Evolutionary conservation across 2,888 invertebrate species (phyloP).

Genomic region (Bruchidius siliquastri): DNA sequence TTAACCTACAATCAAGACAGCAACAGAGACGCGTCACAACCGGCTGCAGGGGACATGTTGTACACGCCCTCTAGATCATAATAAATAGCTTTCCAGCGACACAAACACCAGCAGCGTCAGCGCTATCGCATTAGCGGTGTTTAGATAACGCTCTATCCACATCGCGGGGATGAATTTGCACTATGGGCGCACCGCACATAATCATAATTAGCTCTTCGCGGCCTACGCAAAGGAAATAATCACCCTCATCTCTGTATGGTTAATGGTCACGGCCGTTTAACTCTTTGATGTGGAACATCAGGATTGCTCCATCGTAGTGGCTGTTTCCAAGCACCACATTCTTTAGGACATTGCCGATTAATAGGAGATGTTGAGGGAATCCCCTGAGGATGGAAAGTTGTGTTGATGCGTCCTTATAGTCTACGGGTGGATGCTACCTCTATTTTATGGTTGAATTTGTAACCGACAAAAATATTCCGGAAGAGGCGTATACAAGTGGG

Average conservation of each 20-base stretch:
- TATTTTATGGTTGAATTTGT: too few relatives aligned
- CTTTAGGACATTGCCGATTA: too few relatives aligned
- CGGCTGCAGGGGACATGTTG: not conserved
- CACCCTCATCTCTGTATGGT: not conserved
- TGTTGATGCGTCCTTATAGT: too few relatives aligned
- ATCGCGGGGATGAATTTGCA: not conserved
- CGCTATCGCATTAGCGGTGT: not conserved
- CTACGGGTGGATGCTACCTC: too few relatives aligned
- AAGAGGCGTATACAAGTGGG: too few relatives aligned
- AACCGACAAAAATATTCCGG: too few relatives aligned
- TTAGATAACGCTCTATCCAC: not conserved
- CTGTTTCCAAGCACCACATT: too few relatives aligned
- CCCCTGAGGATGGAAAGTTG: too few relatives aligned
- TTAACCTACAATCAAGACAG: not conserved
- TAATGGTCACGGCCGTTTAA: not conserved
- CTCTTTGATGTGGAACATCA: not conserved
- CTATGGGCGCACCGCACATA: not conserved
- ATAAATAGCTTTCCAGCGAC: not conserved
- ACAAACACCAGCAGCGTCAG: not conserved
- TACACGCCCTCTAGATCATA: not conserved
- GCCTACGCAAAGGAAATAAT: not conserved
- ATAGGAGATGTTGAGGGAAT: too few relatives aligned
- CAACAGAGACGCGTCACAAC: not conserved
- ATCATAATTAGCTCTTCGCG: not conserved
- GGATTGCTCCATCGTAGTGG: not conserved